These are phyloP conservation scores for Leucoptera coffeella DNA, from an alignment of 2,888 invertebrate species.

Conservation along the genomic window DNA sequence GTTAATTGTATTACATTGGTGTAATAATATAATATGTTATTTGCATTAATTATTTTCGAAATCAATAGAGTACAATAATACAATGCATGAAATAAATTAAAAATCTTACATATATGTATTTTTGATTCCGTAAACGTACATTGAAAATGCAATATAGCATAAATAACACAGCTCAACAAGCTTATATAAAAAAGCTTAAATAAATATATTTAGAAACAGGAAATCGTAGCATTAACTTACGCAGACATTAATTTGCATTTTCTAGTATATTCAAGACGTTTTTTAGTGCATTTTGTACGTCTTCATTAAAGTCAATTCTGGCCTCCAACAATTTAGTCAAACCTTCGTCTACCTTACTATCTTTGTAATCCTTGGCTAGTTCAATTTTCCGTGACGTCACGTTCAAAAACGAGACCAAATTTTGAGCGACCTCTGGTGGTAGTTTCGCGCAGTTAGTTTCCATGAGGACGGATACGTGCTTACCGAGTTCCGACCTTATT, in stretches of 20 bases:
- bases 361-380: conserved; percentile 23
- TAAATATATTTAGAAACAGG: too few species aligned
- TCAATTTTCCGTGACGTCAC: conserved; percentile 29
- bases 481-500: conserved; percentile 45
- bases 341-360: conserved; percentile 22
- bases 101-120: too few species aligned
- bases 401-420: conserved; percentile 39
- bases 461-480: conserved; percentile 36
- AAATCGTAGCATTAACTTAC: too few species aligned
- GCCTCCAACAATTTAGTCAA: conserved; percentile 23
- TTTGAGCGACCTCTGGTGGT: conserved; percentile 42
- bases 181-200: too few species aligned
- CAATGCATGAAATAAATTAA: too few species aligned
- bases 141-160: too few species aligned
- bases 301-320: conserved; percentile 21
- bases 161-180: too few species aligned
- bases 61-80: too few species aligned
- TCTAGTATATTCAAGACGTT: conserved; percentile 2
- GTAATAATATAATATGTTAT: too few species aligned
- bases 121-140: too few species aligned
- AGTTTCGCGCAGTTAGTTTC: conserved; percentile 40
- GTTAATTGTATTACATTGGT: too few species aligned
- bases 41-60: too few species aligned
- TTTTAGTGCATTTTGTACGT: conserved; percentile 16
- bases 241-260: not conserved